Evolutionary conservation across 2,888 invertebrate genomes (phyloP).

Genomic region (Gari tellinella): DNA sequence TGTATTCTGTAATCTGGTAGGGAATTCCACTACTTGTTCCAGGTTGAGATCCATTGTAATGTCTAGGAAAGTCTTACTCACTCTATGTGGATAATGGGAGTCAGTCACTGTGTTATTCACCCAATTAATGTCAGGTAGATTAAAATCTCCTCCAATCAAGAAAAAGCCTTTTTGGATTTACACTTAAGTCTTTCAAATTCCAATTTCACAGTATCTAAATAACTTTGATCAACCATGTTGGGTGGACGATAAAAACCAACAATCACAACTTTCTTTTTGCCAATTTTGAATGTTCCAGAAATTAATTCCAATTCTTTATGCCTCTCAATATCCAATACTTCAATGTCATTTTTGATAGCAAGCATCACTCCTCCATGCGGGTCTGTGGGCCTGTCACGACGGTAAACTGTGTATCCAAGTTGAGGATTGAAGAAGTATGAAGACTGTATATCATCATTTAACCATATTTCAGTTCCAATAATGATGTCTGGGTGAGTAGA

Average conservation of each 20-base stretch:
- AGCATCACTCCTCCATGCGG: neutral
- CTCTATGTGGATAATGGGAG: neutral
- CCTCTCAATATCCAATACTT: neutral
- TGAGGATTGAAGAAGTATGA: no score
- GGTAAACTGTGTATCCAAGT: no score
- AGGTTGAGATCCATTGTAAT: neutral
- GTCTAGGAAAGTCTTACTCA: neutral
- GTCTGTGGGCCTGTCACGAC: no score
- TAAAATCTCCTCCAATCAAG: constrained; percentile 13
- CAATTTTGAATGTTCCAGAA: constrained; percentile 2
- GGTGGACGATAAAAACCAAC: constrained; percentile 15
- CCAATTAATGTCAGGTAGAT: constrained; percentile 19
- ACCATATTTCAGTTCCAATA: no score
- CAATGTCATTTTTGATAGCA: constrained; percentile 10
- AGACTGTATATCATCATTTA: no score
- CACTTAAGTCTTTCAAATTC: constrained; percentile 8
- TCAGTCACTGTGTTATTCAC: constrained; percentile 2
- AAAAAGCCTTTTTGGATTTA: constrained; percentile 1
- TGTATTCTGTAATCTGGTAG: no score
- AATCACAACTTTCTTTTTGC: constrained; percentile 1
- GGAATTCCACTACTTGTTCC: no score
- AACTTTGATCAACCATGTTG: neutral
- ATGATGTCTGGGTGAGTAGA: no score
- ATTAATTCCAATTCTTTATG: constrained; percentile 1
- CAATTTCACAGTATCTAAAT: constrained; percentile 1